Percentiles rank a stretch among this genome's conserved stretches.
These are phyloP conservation scores for Cottoperca gobio DNA, from an alignment of 2,797 vertebrate genomes.

Conservation along the genomic window DNA sequence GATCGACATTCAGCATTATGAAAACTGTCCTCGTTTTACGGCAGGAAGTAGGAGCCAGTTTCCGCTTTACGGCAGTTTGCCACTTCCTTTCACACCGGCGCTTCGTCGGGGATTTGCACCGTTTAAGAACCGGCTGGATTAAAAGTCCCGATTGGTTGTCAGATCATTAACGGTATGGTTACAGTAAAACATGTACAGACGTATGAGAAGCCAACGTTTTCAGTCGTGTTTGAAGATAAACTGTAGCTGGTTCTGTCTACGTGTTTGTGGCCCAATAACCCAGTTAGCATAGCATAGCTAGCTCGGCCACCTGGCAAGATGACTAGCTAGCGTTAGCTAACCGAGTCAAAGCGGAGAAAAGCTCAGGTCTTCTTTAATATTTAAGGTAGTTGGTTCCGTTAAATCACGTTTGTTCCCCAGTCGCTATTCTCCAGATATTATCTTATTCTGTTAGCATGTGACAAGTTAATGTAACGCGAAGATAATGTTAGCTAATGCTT, in stretches of 20 bases:
- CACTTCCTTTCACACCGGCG: constrained; percentile 75
- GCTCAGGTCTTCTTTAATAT: fast-evolving
- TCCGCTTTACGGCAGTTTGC: constrained; percentile 33
- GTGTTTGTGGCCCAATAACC: background rate
- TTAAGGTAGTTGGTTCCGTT: fast-evolving
- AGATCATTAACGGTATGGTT: constrained; percentile 42
- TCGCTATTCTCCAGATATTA: background rate
- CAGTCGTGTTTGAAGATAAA: fast-evolving
- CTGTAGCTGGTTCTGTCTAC: fast-evolving
- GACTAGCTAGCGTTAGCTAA: constrained; percentile 40
- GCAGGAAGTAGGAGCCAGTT: constrained; percentile 21
- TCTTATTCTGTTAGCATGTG: background rate
- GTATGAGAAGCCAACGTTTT: fast-evolving
- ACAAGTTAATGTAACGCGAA: fast-evolving
- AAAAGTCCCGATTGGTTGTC: background rate
- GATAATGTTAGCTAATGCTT: background rate
- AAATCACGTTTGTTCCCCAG: fast-evolving
- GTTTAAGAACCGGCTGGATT: background rate
- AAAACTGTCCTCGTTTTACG: constrained; percentile 3
- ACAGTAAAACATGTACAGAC: fast-evolving
- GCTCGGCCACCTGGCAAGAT: constrained; percentile 67
- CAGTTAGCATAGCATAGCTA: constrained; percentile 70
- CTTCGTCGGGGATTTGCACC: background rate
- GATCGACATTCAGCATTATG: too few relatives aligned
- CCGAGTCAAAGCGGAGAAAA: background rate